Evolutionary conservation across 2,113 vertebrate species (phyloP).

Genomic region (Marmota flaviventris): DNA sequence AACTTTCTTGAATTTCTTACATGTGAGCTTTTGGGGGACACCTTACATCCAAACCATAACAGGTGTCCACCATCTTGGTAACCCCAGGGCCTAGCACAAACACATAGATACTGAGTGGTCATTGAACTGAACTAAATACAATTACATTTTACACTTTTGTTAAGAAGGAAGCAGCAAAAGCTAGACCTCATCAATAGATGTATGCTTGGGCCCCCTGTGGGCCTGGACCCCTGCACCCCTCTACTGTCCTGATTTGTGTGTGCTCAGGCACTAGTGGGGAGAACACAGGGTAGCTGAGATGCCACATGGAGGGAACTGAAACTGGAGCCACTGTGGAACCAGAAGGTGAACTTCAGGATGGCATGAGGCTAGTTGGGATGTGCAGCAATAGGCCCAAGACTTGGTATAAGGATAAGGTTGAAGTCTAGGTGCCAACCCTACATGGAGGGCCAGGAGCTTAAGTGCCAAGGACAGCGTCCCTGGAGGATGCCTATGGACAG

Average conservation of each 20-base stretch:
- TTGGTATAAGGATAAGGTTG: neutral
- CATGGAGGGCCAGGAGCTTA: neutral
- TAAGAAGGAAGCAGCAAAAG: neutral
- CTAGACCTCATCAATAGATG: rapidly evolving
- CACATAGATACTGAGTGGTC: rapidly evolving
- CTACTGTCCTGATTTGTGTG: neutral
- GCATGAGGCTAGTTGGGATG: neutral
- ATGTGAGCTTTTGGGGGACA: no score
- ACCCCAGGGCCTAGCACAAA: neutral
- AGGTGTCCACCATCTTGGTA: no score
- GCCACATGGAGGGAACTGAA: neutral
- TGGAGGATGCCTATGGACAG: neutral
- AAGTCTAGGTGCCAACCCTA: neutral
- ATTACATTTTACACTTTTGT: neutral
- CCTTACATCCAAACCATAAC: no score
- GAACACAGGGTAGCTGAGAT: neutral
- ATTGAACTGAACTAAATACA: neutral
- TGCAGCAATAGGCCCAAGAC: rapidly evolving
- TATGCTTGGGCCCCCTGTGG: neutral
- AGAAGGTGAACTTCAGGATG: neutral
- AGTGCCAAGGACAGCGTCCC: neutral
- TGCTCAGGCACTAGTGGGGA: neutral
- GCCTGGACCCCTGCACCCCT: neutral
- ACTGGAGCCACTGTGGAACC: neutral
- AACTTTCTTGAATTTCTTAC: no score